These are phyloP conservation scores for Thera obeliscata DNA, from an alignment of 2,888 invertebrate genomes.

Conservation along the genomic window DNA sequence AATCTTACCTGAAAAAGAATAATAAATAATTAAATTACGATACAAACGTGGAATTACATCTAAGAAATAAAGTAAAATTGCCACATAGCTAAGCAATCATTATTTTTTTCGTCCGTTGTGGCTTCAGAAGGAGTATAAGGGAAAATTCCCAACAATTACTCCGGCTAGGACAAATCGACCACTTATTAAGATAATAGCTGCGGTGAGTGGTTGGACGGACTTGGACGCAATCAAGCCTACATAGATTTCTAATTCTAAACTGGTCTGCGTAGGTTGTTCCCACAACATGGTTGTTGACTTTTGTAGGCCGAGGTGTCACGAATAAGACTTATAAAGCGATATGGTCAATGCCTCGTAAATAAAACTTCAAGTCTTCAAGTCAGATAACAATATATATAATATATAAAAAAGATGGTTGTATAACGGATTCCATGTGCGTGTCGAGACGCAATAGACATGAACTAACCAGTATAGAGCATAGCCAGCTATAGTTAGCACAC, in stretches of 20 bases:
- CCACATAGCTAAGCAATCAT: constrained; percentile 31
- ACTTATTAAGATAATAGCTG: constrained; percentile 74
- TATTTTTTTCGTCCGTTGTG: constrained; percentile 34
- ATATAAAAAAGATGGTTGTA: not conserved
- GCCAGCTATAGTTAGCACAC: constrained; percentile 40
- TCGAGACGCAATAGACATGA: constrained; percentile 36
- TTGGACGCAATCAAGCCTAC: constrained; percentile 53
- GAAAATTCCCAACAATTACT: constrained; percentile 58
- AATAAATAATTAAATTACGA: constrained; percentile 27
- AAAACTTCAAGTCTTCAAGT: not conserved
- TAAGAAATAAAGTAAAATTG: constrained; percentile 16
- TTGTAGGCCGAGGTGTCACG: constrained; percentile 33
- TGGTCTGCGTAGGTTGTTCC: constrained; percentile 38
- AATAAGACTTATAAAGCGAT: constrained; percentile 15
- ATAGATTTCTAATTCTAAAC: constrained; percentile 62
- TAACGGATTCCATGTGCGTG: constrained; percentile 37
- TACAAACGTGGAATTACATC: constrained; percentile 1
- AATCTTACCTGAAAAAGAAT: constrained; percentile 61
- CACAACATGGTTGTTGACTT: constrained; percentile 25
- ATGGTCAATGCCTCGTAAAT: constrained; percentile 23
- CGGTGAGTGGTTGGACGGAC: constrained; percentile 47
- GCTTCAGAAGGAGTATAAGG: constrained; percentile 41
- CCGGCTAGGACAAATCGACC: constrained; percentile 66
- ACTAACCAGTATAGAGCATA: constrained; percentile 37
- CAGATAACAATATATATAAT: not conserved